These are phyloP conservation scores for Monarcha castaneiventris DNA, from an alignment of 2,113 vertebrate genomes.

Conservation along the genomic window DNA sequence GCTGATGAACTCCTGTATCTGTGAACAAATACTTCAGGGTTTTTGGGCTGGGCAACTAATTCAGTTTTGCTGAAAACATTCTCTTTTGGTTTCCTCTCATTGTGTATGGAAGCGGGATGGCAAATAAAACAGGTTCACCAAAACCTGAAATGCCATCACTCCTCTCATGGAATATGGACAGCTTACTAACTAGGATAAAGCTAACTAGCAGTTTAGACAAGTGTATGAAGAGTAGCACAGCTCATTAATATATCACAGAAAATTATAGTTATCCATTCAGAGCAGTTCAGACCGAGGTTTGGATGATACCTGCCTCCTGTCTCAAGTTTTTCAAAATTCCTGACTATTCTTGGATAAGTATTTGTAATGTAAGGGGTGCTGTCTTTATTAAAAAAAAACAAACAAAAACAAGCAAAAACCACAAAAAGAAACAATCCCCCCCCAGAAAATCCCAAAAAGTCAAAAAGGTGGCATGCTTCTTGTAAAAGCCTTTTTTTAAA, in stretches of 20 bases:
- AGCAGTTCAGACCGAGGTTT: neutral
- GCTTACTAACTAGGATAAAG: neutral
- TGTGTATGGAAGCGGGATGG: neutral
- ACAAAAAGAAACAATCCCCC: neutral
- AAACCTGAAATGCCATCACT: neutral
- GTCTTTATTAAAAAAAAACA: neutral
- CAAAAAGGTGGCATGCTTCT: rapidly evolving
- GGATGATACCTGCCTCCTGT: neutral
- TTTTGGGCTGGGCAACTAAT: neutral
- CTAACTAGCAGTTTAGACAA: neutral
- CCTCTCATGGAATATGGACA: neutral
- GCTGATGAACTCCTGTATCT: conserved; percentile 26
- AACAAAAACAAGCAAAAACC: neutral
- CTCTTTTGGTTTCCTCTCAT: neutral
- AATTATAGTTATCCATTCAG: neutral
- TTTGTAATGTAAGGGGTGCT: neutral
- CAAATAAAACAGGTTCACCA: neutral
- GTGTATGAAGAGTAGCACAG: neutral
- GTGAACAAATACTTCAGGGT: neutral
- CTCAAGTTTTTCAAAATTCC: neutral
- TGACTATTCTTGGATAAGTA: neutral
- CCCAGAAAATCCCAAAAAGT: neutral
- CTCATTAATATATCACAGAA: neutral
- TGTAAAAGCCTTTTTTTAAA: neutral
- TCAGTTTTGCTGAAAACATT: neutral